A percentile compares a stretch with the other conserved stretches of the same genome.
Conservation (phyloP, 30 jellyfish, hydroid and myxozoan species). For the Euphysa ruthae region DNA sequence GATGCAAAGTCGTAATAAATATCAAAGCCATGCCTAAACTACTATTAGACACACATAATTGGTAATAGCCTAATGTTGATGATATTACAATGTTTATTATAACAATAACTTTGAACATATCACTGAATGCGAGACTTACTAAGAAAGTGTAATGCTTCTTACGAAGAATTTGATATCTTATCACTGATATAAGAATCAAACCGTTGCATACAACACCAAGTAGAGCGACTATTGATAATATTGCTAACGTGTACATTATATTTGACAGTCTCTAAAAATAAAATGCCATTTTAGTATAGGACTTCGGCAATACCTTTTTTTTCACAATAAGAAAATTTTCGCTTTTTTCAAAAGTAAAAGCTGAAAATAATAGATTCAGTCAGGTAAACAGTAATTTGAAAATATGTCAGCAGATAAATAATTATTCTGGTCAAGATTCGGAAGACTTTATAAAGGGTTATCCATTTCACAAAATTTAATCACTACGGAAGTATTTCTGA, state of each 20-base stretch:
- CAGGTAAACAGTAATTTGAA: too few species aligned
- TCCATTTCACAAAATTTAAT: too few species aligned
- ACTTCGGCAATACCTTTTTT: too few species aligned
- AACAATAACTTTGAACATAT: constrained; percentile 36
- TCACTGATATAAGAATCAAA: constrained; percentile 25
- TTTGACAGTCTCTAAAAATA: too few species aligned
- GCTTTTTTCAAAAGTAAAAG: too few species aligned
- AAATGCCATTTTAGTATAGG: too few species aligned
- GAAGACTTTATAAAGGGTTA: too few species aligned
- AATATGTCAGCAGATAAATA: too few species aligned
- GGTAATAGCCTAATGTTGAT: constrained; percentile 10
- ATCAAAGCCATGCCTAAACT: constrained; percentile 23
- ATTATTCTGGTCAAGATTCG: too few species aligned
- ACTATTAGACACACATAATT: constrained; percentile 21
- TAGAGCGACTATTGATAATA: constrained; percentile 2
- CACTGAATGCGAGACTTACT: constrained; percentile 53
- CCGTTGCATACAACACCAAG: constrained; percentile 39
- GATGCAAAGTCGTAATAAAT: constrained; percentile 38
- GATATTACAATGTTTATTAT: constrained; percentile 17
- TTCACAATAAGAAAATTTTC: too few species aligned
- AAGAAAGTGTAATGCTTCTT: constrained; percentile 43
- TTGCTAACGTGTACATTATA: background rate
- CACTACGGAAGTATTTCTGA: too few species aligned
- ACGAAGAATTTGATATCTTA: constrained; percentile 28
- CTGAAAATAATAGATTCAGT: too few species aligned